Percentiles rank a stretch among this genome's conserved stretches.
These are phyloP conservation scores for Cydia pomonella DNA, from an alignment of 1,140 invertebrate genomes.

Conservation along the genomic window DNA sequence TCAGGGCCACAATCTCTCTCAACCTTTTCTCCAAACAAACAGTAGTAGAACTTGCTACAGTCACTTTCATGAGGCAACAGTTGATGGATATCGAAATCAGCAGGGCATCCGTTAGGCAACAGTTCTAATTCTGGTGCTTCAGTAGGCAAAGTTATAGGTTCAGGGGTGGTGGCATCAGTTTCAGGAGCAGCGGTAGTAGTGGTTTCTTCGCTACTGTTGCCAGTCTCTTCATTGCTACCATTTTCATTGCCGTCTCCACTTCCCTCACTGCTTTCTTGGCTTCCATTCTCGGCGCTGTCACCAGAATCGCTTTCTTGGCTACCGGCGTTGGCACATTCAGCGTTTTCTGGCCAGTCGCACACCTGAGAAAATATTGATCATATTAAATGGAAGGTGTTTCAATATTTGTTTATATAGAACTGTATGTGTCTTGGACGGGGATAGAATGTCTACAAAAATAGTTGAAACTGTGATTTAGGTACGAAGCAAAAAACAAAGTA, in stretches of 20 bases:
- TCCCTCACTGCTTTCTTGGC: background rate
- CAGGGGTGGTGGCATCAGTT: background rate
- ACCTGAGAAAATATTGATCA: conserved; percentile 12
- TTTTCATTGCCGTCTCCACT: background rate
- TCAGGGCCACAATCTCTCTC: conserved; percentile 41
- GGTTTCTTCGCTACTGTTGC: no score
- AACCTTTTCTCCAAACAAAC: conserved; percentile 47
- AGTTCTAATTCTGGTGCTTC: background rate
- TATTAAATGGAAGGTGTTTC: no score
- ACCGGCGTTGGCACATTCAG: conserved; percentile 30
- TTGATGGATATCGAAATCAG: conserved; percentile 40
- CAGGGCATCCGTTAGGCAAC: conserved; percentile 36
- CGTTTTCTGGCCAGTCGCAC: conserved; percentile 34
- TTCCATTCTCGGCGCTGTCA: background rate
- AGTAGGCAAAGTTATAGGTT: conserved; percentile 4
- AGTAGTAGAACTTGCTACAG: conserved; percentile 47
- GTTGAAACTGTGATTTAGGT: no score
- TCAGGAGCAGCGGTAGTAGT: background rate
- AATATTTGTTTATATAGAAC: no score
- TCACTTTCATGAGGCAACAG: conserved; percentile 69
- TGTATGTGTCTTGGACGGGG: no score
- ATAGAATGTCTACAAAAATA: no score
- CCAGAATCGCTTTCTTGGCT: conserved; percentile 10
- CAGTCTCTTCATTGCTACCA: conserved; percentile 30
- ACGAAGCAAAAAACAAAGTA: no score